These are phyloP conservation scores for Hypsopygia costalis DNA, from an alignment of 2,888 invertebrate species.

Conservation along the genomic window DNA sequence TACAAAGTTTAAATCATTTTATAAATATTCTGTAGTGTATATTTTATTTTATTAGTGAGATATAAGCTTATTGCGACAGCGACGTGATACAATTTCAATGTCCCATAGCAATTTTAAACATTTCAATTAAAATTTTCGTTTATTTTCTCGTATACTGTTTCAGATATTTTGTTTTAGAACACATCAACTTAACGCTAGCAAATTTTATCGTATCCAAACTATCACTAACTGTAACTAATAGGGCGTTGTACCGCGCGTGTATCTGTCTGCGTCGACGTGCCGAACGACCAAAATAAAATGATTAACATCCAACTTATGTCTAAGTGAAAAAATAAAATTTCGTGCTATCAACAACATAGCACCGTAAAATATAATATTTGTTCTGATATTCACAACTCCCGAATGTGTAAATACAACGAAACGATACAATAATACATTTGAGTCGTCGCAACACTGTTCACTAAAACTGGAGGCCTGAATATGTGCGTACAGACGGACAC, in stretches of 20 bases:
- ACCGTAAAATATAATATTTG: slow-evolving; percentile 57
- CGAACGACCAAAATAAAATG: slow-evolving; percentile 22
- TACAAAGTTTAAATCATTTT: slow-evolving; percentile 29
- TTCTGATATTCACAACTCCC: slow-evolving; percentile 64
- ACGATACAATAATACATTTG: background rate
- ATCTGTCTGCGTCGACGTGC: slow-evolving; percentile 28
- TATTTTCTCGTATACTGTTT: slow-evolving; percentile 74
- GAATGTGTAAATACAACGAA: slow-evolving; percentile 21
- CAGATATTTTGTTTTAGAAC: slow-evolving; percentile 78
- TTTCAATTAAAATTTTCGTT: slow-evolving; percentile 55
- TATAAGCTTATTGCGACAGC: slow-evolving; percentile 33
- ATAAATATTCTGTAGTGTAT: slow-evolving; percentile 43
- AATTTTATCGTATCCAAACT: slow-evolving; percentile 44
- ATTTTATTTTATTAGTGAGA: slow-evolving; percentile 24
- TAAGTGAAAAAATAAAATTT: slow-evolving; percentile 51
- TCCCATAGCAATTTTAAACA: slow-evolving; percentile 53
- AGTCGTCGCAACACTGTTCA: too few species aligned
- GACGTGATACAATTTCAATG: slow-evolving; percentile 50
- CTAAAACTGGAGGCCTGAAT: slow-evolving; percentile 13
- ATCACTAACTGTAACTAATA: slow-evolving; percentile 50
- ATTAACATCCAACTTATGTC: slow-evolving; percentile 42
- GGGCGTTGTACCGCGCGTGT: slow-evolving; percentile 28
- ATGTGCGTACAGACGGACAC: slow-evolving; percentile 51
- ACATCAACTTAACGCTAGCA: slow-evolving; percentile 71
- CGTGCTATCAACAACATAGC: slow-evolving; percentile 62